Evolutionary conservation across 2,888 invertebrate genomes (phyloP).

Genomic region (Tenthredo notha): DNA sequence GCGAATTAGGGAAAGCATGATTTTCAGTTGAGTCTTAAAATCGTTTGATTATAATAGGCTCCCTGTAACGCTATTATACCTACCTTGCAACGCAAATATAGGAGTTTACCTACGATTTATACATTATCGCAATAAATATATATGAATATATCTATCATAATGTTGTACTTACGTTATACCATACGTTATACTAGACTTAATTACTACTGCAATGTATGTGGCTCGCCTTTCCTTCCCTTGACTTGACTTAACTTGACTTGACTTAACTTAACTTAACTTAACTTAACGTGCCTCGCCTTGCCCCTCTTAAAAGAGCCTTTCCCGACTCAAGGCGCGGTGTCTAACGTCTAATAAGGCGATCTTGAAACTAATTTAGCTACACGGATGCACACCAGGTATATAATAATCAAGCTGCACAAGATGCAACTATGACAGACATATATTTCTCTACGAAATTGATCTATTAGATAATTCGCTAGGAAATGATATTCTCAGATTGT

Average conservation of each 20-base stretch:
- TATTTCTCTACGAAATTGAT: too few relatives aligned
- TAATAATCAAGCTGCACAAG: background rate
- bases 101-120: background rate
- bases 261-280: background rate
- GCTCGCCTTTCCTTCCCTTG: constrained; percentile 15
- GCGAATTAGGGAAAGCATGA: background rate
- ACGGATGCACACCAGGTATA: constrained; percentile 12
- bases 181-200: constrained; percentile 10
- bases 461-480: too few relatives aligned
- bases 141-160: background rate
- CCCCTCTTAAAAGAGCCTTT: background rate
- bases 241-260: background rate
- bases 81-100: background rate
- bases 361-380: background rate
- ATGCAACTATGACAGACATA: background rate
- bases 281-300: background rate
- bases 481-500: too few relatives aligned
- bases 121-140: background rate
- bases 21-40: background rate
- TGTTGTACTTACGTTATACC: background rate
- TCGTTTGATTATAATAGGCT: background rate
- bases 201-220: constrained; percentile 22
- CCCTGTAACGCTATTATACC: background rate
- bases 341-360: constrained; percentile 3
- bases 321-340: background rate